Conservation (phyloP, 2,113 vertebrate genomes). For the Cercocebus atys region DNA sequence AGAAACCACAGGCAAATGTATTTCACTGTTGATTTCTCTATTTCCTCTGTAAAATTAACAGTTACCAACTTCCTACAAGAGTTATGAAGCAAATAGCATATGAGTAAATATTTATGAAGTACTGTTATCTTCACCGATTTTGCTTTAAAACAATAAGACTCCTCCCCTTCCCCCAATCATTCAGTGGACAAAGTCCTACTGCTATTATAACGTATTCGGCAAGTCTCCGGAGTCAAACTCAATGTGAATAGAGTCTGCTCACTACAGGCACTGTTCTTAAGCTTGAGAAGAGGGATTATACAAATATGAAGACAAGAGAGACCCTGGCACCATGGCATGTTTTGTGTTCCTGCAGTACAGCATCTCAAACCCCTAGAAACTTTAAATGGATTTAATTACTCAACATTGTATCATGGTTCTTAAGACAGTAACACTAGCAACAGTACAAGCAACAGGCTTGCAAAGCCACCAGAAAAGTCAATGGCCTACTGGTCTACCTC, state of each 20-base stretch:
- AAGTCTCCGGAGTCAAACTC: not conserved
- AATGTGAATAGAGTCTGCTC: not conserved
- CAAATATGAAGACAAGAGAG: slow-evolving; percentile 16
- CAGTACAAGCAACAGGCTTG: not conserved
- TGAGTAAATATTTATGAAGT: slow-evolving; percentile 59
- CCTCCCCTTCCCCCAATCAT: not conserved
- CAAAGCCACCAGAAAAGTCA: slow-evolving; percentile 28
- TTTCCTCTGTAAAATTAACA: slow-evolving; percentile 73
- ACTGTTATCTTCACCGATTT: slow-evolving; percentile 35
- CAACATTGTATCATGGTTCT: not conserved
- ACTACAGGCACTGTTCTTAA: not conserved
- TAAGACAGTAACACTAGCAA: slow-evolving; percentile 27
- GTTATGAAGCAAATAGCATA: slow-evolving; percentile 4
- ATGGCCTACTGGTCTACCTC: not conserved
- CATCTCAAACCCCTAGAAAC: not conserved
- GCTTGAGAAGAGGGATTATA: not conserved
- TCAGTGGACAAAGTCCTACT: slow-evolving; percentile 52
- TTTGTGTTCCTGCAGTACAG: not conserved
- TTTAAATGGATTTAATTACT: slow-evolving; percentile 48
- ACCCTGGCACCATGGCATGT: not conserved
- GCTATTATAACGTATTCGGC: slow-evolving; percentile 3
- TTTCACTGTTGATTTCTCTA: slow-evolving; percentile 66
- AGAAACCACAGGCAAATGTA: slow-evolving; percentile 78
- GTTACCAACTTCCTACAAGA: slow-evolving; percentile 66
- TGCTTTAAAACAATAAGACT: slow-evolving; percentile 17